Conservation (phyloP, 2,113 vertebrate species). For the Lagenorhynchus albirostris region DNA sequence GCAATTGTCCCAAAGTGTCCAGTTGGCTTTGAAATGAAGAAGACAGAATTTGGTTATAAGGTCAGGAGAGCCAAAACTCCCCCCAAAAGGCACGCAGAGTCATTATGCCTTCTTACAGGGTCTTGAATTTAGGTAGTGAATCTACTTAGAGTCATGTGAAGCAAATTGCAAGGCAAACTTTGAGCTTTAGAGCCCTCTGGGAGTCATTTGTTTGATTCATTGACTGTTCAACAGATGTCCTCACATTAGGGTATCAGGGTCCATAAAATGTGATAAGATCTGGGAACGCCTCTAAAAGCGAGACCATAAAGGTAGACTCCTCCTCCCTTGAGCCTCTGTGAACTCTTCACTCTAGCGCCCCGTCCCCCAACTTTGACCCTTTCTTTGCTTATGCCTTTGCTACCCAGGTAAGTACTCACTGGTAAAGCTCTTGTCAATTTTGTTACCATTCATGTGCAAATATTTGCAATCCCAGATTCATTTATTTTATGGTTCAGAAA, state of each 20-base stretch:
- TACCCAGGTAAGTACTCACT: not conserved
- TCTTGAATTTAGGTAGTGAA: not conserved
- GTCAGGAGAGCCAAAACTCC: not conserved
- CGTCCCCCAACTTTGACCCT: not conserved
- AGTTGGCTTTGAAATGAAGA: not conserved
- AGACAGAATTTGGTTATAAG: not conserved
- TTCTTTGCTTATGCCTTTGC: not conserved
- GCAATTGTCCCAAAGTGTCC: not conserved
- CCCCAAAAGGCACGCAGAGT: not conserved
- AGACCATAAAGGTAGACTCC: not conserved
- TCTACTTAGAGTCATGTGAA: not conserved
- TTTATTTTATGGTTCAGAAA: not conserved
- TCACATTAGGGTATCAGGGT: conserved; percentile 52
- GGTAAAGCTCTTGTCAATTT: not conserved
- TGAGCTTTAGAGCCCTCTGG: conserved; percentile 19
- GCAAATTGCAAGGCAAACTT: conserved; percentile 38
- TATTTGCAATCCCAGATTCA: not conserved
- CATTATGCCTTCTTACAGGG: not conserved
- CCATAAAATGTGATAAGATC: conserved; percentile 38
- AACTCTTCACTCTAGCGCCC: not conserved
- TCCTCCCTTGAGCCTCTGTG: not conserved
- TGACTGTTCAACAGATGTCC: conserved; percentile 55
- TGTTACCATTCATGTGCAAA: not conserved
- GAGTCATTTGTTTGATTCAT: conserved; percentile 49
- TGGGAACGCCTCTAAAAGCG: not conserved